Conservation (phyloP, 2,113 vertebrate species). For the Acinonyx jubatus region DNA sequence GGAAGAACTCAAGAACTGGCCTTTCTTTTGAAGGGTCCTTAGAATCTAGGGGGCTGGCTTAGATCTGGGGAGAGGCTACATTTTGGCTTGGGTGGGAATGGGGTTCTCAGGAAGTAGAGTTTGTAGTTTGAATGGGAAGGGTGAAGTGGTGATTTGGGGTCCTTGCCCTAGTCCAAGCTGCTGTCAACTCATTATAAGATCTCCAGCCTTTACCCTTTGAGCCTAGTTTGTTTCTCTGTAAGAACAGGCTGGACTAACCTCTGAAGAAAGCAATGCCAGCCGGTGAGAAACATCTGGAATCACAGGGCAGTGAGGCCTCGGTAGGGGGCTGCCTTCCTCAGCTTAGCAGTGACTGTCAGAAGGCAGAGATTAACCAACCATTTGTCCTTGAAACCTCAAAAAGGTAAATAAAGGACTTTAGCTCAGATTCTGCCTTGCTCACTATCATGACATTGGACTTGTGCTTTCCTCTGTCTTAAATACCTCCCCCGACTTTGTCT, state of each 20-base stretch:
- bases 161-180: not conserved
- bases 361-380: not conserved
- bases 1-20: not conserved
- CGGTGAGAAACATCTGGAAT: not conserved
- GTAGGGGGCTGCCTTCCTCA: not conserved
- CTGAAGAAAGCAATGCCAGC: not conserved
- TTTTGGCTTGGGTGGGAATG: not conserved
- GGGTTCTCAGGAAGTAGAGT: not conserved
- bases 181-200: not conserved
- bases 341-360: not conserved
- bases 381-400: not conserved
- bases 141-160: not conserved
- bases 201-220: not conserved
- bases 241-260: not conserved
- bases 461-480: not conserved
- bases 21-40: not conserved
- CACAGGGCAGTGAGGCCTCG: not conserved
- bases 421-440: not conserved
- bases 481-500: not conserved
- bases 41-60: not conserved
- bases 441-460: not conserved
- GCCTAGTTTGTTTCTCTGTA: conserved; percentile 17
- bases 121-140: not conserved
- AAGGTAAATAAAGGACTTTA: not conserved
- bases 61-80: not conserved